phyloP scores from a whole-genome alignment of 2,888 invertebrate species.

The Philonicus albiceps region DNA sequence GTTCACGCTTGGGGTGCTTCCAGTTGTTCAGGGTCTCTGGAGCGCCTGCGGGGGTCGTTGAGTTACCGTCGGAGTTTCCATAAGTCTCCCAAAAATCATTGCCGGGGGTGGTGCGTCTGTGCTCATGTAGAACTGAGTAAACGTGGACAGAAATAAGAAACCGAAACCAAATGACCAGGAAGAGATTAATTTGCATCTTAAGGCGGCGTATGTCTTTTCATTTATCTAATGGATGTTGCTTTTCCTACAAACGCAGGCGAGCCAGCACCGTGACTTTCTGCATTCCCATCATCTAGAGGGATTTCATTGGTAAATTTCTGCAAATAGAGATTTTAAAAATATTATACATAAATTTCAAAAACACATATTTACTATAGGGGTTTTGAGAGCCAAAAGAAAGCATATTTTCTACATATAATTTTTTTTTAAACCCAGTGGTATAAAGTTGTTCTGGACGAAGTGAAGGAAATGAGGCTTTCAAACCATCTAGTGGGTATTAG shows the following conservation, averaged over 20 bases:
- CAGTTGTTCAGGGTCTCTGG: background rate
- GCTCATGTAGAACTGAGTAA: slow-evolving; percentile 47
- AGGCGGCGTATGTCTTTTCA: background rate
- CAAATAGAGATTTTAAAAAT: background rate
- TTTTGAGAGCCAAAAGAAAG: too few species aligned
- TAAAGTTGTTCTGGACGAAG: too few species aligned
- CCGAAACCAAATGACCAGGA: slow-evolving; percentile 13
- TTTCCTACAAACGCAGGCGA: background rate
- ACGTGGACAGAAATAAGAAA: slow-evolving; percentile 15
- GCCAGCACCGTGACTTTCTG: background rate
- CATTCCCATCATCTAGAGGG: background rate
- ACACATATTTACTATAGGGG: too few species aligned
- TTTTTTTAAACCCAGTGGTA: too few species aligned
- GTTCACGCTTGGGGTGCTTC: slow-evolving; percentile 22
- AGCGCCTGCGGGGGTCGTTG: background rate
- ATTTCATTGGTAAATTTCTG: background rate
- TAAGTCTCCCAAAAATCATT: slow-evolving; percentile 5
- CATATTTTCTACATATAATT: too few species aligned
- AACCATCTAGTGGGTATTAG: too few species aligned
- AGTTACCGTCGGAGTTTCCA: background rate
- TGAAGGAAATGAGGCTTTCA: too few species aligned
- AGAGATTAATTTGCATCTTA: slow-evolving; percentile 31
- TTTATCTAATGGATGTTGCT: background rate
- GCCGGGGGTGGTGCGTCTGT: slow-evolving; percentile 47
- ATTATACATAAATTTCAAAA: too few species aligned